Base-by-base conservation (phyloP, 2,888 invertebrate species). In the Panzeria rudis region DNA sequence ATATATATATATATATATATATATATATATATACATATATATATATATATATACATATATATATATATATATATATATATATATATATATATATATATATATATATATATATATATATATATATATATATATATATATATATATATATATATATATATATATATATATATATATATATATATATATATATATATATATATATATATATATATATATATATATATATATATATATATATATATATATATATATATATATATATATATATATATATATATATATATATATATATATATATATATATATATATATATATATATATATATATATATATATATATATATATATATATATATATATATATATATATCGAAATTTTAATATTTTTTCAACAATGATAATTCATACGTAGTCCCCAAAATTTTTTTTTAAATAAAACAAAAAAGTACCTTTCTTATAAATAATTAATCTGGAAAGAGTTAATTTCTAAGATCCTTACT, bases 61-160 rank as follows among this genome's bases (percentile, higher is more conserved):
- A 44, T 44, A 44, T 44, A 44, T 44, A 44, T 44, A 44, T 44
- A 44, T 44, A 44, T 44, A 44, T 44, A 44, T 44, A 44, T 44
- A 44, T 44, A 44, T 44, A 44, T 44, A 44, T 44, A 44, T 44
- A 44, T 44, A 44, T 5, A 44, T 44, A 44, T 44, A 44, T 44
- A 44, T 44, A 44, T 44, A 44, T 44, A 44, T 44, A 44, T 5
- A 13, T 44, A 44, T 44, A 44, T 44, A 44, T 44, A 44, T 44
- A 44, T 44, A 44, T 44, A 44, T 44, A 44, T 44, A 44, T 44
- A 44, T 44, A 44, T 44, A 44, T 44, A 44, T 44, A 44, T 44
- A 44, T 5, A 13, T 44, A 44, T 44, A 44, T 44, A 44, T 44
- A 44, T 44, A 44, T 44, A 44, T 44, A 44, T 44, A 44, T 44